Percentiles rank a stretch among this genome's conserved stretches.
phyloP scores from a whole-genome alignment of 2,797 vertebrate species.

The Carduelis carduelis region DNA sequence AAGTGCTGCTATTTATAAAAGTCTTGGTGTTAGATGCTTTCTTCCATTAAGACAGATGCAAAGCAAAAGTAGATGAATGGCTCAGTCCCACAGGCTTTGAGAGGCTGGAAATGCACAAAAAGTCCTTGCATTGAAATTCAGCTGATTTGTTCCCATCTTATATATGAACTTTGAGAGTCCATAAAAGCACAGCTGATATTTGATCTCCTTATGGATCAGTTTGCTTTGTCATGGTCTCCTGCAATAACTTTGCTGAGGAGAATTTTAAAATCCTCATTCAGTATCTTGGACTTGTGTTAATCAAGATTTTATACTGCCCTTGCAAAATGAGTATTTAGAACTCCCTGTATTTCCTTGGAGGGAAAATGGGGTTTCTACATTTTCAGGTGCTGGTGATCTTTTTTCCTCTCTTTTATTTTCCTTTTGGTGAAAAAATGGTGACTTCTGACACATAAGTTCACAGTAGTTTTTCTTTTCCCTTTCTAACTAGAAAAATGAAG shows the following conservation, averaged over 20 bases:
- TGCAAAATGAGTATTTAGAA: background rate
- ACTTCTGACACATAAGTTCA: background rate
- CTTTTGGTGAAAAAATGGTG: background rate
- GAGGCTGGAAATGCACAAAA: background rate
- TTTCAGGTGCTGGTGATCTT: background rate
- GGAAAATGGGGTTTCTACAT: background rate
- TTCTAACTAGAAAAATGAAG: background rate
- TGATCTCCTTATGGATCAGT: background rate
- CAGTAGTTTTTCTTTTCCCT: background rate
- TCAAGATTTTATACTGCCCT: background rate
- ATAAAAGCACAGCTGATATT: background rate
- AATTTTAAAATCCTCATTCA: background rate
- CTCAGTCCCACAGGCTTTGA: background rate
- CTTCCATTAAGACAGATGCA: constrained; percentile 3
- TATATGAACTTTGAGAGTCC: background rate
- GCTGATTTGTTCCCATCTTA: background rate
- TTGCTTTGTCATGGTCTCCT: background rate
- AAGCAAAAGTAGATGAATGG: constrained; percentile 6
- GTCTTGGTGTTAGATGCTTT: background rate
- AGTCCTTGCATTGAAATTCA: background rate
- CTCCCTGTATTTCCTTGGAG: background rate
- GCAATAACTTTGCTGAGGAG: background rate
- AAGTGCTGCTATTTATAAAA: constrained; percentile 21
- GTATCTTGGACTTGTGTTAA: background rate
- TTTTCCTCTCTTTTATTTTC: background rate